Evolutionary conservation across 2,113 vertebrate species (phyloP), one percentile per base, ranked within the genome.

Genomic region (Oryzias celebensis): DNA sequence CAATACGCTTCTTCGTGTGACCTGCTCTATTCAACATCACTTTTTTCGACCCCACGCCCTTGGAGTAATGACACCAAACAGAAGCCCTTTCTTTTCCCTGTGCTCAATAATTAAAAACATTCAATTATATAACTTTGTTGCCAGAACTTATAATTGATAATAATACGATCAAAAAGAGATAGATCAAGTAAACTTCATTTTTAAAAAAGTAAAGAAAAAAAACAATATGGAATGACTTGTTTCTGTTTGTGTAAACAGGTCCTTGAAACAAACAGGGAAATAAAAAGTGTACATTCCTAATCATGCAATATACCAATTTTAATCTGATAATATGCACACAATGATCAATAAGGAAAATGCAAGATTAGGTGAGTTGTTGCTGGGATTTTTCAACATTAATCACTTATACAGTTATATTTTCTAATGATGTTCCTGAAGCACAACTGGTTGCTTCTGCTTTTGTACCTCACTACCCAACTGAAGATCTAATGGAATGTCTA

Each of bases 241-340:
- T 62, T 80, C 18, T 17, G 15, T 47, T 68, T 77, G 58, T 71
- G 67, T 78, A 71, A 71, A 60, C 65, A 77, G 82, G 65, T 78
- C 61, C 47, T 64, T 63, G 7, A 45, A 49, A 75, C 15, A 60
- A 71, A 68, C 16, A 57, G 45, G 45, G n/a, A 77, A 72, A 78
- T 53, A 63, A 81, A 82, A 84, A 68, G 56, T 71, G 63, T 83
- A 90, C 83, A 87, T 91, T 90, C 81, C 70, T 85, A 88, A 75
- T 87, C 90, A 90, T 92, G 90, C 90, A 91, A 73, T 86, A 85
- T 80, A 87, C 70, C 84, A 51, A 82, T 83, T 81, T 80, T 60
- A 87, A 85, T 87, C 58, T 82, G 88, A 86, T 65, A 86, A 54
- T 83, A 80, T 86, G 78, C 82, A 89, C 72, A 87, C 42, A 80